Conservation (phyloP, 2,888 invertebrate genomes). For the Acanthosoma haemorrhoidale region DNA sequence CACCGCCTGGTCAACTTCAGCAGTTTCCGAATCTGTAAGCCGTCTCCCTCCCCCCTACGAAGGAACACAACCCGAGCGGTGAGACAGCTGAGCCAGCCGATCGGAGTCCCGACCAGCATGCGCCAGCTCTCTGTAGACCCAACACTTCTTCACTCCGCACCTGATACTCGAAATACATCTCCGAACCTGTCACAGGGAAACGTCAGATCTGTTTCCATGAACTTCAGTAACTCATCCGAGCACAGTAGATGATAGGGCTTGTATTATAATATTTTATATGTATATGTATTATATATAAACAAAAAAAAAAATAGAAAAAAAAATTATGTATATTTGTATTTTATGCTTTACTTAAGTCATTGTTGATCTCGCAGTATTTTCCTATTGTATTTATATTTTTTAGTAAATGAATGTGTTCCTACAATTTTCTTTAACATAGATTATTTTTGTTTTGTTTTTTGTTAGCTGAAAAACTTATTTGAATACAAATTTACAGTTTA, state of each 20-base stretch:
- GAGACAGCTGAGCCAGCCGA: constrained; percentile 35
- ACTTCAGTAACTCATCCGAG: constrained; percentile 36
- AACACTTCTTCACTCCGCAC: constrained; percentile 41
- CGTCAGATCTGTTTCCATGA: constrained; percentile 40
- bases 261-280: too few relatives aligned
- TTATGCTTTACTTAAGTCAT: constrained; percentile 2
- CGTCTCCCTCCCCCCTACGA: constrained; percentile 40
- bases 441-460: neutral
- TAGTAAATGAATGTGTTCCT: neutral
- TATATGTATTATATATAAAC: too few relatives aligned
- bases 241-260: constrained; percentile 19
- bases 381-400: neutral
- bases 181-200: constrained; percentile 36
- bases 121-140: constrained; percentile 42
- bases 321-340: constrained; percentile 7
- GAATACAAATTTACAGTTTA: neutral
- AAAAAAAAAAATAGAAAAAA: neutral
- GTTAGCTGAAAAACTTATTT: neutral
- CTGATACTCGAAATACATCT: constrained; percentile 40
- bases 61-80: constrained; percentile 39
- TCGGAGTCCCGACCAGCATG: constrained; percentile 36
- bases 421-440: neutral
- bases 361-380: constrained; percentile 11
- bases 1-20: constrained; percentile 42
- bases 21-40: constrained; percentile 42